Base-by-base conservation (phyloP, 2,888 invertebrate species). In the Sinopyrophorus schimmeli region DNA sequence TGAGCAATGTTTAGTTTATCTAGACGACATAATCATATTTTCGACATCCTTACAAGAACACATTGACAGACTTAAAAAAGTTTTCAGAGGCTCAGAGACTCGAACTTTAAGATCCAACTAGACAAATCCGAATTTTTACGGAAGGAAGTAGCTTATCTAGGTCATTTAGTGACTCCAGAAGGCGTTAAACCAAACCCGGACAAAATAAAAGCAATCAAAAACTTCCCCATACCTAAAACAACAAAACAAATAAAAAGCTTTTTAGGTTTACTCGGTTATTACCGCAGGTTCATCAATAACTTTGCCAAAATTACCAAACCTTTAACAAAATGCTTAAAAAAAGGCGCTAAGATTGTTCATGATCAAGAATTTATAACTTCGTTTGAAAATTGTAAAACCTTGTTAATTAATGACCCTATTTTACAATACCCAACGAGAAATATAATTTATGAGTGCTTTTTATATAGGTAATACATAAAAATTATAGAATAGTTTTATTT, bases 151-250 rank as follows among this genome's bases (percentile, higher is more conserved):
- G n/a, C n/a, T 27, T 68, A 55, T 28, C 54, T 69, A 9, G 68
- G 67, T 3, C 67, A 66, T 40, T 35, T 65, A 3, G 55, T 70
- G 4, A 59, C 65, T 3, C 46, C 57, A 1, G 60, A 66, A 3
- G 63, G 61, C 5, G 53, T 66, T 4, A 65, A 54, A 34, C 66
- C 67, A 6, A 61, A 68, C 32, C 64, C 67, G 0, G 53, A 57
- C 0, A 68, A 69, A 55, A 55, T 61, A 7, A 14, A 43, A 10
- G 58, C 61, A 0, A 59, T 63, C 3, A 43, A 50, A 54, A 55
- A 60, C 6, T 59, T 46, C 18, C 53, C 55, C 7, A 9, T 59
- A 23, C 63, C 66, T 1, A 56, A 42, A 31, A 63, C 59, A 7
- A 40, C 21, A 18, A 65, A 58, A 32, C 54, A 64, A 48, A 60